phyloP scores from a whole-genome alignment of 2,113 vertebrate species.

The Casuarius casuarius region DNA sequence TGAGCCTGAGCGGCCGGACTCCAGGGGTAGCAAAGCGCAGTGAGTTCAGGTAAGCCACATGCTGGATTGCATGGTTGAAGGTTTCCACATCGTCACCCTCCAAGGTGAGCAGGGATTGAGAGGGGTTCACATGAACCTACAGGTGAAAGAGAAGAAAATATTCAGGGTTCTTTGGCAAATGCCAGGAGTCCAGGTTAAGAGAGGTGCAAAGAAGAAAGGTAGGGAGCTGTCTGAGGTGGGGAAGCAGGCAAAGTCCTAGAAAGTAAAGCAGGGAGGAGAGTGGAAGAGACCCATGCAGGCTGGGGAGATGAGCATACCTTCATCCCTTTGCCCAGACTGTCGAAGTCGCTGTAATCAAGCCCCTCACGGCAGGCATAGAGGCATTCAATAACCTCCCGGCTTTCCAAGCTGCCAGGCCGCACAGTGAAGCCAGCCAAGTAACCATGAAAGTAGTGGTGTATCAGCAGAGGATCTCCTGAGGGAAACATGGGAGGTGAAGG shows the following conservation, averaged over 20 bases:
- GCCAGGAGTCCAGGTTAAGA: background rate
- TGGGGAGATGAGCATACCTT: conserved; percentile 85
- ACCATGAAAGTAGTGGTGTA: conserved; percentile 92
- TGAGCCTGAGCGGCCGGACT: conserved; percentile 92
- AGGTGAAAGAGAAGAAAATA: background rate
- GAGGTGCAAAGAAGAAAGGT: conserved; percentile 12
- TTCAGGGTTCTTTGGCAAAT: background rate
- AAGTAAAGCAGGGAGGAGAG: conserved; percentile 32
- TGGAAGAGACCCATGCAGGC: conserved; percentile 61
- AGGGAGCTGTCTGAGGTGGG: background rate
- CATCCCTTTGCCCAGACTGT: conserved; percentile 98
- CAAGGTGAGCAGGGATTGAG: conserved; percentile 93
- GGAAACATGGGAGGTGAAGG: conserved; percentile 76
- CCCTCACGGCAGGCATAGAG: conserved; percentile 98
- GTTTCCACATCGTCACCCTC: conserved; percentile 97
- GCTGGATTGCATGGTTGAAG: conserved; percentile 96
- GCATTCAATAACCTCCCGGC: conserved; percentile 97
- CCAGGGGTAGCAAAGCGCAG: conserved; percentile 96
- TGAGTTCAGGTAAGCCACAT: conserved; percentile 97
- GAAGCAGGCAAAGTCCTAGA: conserved; percentile 53
- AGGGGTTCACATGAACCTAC: conserved; percentile 97
- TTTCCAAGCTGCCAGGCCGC: conserved; percentile 94
- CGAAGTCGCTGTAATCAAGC: conserved; percentile 97
- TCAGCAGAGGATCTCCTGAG: conserved; percentile 83
- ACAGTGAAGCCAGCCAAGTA: conserved; percentile 96